These are phyloP conservation scores for Drosophila pectinifera DNA, from an alignment of 1,140 invertebrate species.

Conservation along the genomic window DNA sequence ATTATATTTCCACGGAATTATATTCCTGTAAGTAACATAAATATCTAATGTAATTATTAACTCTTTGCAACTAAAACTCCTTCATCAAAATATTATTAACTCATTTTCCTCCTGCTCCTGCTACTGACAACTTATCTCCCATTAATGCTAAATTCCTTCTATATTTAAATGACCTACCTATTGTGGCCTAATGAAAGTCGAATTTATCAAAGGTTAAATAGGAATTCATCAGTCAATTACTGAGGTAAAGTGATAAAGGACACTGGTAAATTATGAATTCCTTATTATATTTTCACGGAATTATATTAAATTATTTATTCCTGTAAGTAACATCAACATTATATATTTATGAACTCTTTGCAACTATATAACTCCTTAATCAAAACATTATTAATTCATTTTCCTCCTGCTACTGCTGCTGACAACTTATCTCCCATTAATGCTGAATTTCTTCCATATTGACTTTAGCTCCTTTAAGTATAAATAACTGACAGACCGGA, in stretches of 20 bases:
- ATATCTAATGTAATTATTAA: no score
- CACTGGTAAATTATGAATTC: no score
- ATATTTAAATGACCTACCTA: background rate
- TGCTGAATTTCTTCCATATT: background rate
- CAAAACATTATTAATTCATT: slow-evolving; percentile 1
- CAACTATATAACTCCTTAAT: no score
- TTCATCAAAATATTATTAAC: no score
- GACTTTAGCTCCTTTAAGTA: background rate
- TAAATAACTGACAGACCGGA: slow-evolving; percentile 32
- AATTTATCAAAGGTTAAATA: slow-evolving; percentile 1
- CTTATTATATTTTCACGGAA: no score
- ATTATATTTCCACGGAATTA: no score
- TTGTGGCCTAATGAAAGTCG: background rate
- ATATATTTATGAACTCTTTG: no score
- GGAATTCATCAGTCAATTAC: background rate
- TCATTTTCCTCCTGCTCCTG: background rate
- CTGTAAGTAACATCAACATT: no score
- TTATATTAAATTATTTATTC: no score
- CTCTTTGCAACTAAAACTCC: no score
- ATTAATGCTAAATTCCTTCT: background rate
- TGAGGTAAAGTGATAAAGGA: no score
- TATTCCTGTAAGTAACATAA: no score
- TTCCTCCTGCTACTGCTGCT: background rate
- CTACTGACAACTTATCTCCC: background rate
- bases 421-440: background rate